Base-by-base conservation (phyloP, 2,888 invertebrate species). In the Polymixis flavicincta region DNA sequence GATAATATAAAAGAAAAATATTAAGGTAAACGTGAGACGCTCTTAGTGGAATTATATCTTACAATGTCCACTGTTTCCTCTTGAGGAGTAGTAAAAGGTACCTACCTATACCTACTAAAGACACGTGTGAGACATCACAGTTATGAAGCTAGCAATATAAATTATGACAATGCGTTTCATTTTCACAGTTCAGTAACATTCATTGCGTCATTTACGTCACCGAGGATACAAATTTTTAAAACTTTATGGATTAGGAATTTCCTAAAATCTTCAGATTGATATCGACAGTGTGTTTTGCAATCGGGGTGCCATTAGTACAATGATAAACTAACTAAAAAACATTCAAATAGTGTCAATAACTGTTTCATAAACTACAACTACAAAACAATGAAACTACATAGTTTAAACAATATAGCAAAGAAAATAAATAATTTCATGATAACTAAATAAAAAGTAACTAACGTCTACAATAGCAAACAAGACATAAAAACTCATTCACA, bases 401-500 rank as follows among this genome's bases (percentile, higher is more conserved):
- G 28, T 52, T 78, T 28, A 2, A n/a, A 80, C 55, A 72, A 76
- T 66, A 77, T 68, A 25, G 54, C 52, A 57, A 37, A 54, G 25
- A 60, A 74, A 72, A 25, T 55, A 79, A 76, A 85, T 88, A 79
- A 85, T 86, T 87, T 86, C 28, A 61, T 67, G 68, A 68, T 73
- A 77, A 76, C 73, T 72, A 73, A 85, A 76, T 71, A 81, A 81
- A 84, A 89, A 87, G 86, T 85, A 83, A 84, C 85, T 81, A 90
- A 89, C 87, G 82, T 84, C 82, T 78, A 82, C 88, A 85, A 85
- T 87, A 88, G 87, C 88, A 87, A 88, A 83, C 87, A 88, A 87
- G 83, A 80, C 85, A 87, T 79, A 87, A 85, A 86, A 88, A 71
- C 32, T 42, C 32, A 59, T 87, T 91, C 89, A 92, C 60, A 88